phyloP scores from a whole-genome alignment of 92 coral and sea anemone genomes.

The Paramuricea clavata region DNA sequence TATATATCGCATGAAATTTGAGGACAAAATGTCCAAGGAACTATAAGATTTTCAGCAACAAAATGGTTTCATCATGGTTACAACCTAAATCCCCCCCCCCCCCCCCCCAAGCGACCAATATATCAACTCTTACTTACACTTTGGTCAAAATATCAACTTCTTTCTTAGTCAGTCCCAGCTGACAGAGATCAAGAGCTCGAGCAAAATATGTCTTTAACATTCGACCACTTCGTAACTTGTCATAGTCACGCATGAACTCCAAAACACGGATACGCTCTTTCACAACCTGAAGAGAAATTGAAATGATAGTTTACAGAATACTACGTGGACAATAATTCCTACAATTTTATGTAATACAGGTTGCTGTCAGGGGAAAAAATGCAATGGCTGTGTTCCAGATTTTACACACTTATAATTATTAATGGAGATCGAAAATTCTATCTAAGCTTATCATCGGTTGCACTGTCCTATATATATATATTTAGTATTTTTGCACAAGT shows the following conservation, averaged over 20 bases:
- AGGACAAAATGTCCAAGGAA: too few relatives aligned
- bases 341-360: too few relatives aligned
- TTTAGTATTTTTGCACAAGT: too few relatives aligned
- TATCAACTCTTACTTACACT: conserved; percentile 58
- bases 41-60: too few relatives aligned
- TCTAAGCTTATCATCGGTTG: too few relatives aligned
- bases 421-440: too few relatives aligned
- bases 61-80: neutral
- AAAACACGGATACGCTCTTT: conserved; percentile 91
- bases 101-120: neutral
- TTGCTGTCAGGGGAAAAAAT: too few relatives aligned
- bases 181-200: conserved; percentile 91
- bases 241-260: conserved; percentile 94
- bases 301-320: too few relatives aligned
- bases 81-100: neutral
- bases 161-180: conserved; percentile 86
- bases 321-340: neutral
- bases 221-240: conserved; percentile 95
- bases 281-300: conserved; percentile 67
- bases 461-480: too few relatives aligned
- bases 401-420: too few relatives aligned
- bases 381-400: too few relatives aligned
- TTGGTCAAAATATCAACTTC: conserved; percentile 86
- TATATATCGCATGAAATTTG: too few relatives aligned
- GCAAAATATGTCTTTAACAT: conserved; percentile 86